A percentile compares a stretch with the other conserved stretches of the same genome.
These are phyloP conservation scores for Rotaria magnacalcarata DNA, from an alignment of 2,888 invertebrate genomes.

Conservation along the genomic window DNA sequence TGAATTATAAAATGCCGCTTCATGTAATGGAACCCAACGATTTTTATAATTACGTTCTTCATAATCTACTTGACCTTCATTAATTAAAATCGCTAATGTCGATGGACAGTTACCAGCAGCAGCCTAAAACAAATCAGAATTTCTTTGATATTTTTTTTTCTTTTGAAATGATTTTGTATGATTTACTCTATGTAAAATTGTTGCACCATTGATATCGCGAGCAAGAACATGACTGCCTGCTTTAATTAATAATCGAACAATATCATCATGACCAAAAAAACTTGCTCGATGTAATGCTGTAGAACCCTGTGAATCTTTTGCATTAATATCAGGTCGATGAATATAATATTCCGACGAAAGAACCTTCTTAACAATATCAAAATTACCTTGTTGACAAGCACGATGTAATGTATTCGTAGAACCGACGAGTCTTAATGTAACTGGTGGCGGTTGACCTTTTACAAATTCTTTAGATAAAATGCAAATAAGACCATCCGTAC, in stretches of 20 bases:
- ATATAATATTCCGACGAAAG: conserved; percentile 9
- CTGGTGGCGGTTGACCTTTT: conserved; percentile 9
- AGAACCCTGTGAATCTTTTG: conserved; percentile 45
- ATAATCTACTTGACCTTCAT: conserved; percentile 36
- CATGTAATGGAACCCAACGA: conserved; percentile 46
- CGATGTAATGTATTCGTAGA: conserved; percentile 39
- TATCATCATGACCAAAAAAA: conserved; percentile 41
- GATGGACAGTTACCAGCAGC: not conserved
- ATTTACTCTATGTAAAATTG: conserved; percentile 42
- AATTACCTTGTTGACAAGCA: conserved; percentile 9
- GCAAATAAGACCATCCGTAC: conserved; percentile 41
- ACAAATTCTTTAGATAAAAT: conserved; percentile 36
- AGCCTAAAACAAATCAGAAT: conserved; percentile 21
- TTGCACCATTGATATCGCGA: conserved; percentile 41
- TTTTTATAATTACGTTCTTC: conserved; percentile 46
- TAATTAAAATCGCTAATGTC: not conserved
- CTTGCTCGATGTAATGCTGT: conserved; percentile 41
- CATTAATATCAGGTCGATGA: conserved; percentile 43
- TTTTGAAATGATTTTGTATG: not conserved
- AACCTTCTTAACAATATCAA: conserved; percentile 42
- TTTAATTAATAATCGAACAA: conserved; percentile 38
- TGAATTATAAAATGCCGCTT: conserved; percentile 41
- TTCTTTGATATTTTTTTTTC: too few species aligned
- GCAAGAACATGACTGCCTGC: not conserved
- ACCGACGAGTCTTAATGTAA: conserved; percentile 31